Evolutionary conservation across 2,888 invertebrate genomes (phyloP).

Genomic region (Drosophila greeni): DNA sequence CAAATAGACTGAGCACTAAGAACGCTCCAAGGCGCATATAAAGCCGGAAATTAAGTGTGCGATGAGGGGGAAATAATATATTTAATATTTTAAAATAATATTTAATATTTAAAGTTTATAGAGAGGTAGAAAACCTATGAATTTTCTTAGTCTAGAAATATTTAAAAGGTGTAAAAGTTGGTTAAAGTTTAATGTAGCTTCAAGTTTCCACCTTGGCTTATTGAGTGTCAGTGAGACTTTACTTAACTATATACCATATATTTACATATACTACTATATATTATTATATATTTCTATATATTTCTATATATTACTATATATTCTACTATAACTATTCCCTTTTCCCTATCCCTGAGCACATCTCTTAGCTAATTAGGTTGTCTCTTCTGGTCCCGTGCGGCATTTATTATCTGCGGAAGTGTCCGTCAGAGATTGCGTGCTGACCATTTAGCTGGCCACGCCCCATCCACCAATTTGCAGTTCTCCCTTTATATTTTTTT

Average conservation of each 20-base stretch:
- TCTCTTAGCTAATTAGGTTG: slow-evolving; percentile 24
- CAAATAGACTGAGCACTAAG: slow-evolving; percentile 11
- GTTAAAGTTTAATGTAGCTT: too few relatives aligned
- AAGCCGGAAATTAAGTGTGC: neutral
- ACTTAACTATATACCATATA: too few relatives aligned
- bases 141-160: neutral
- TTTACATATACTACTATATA: too few relatives aligned
- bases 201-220: neutral
- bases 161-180: too few relatives aligned
- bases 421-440: slow-evolving; percentile 34
- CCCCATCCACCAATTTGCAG: slow-evolving; percentile 18
- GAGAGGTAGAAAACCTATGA: neutral
- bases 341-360: neutral
- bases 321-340: neutral
- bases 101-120: neutral
- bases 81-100: neutral
- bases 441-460: slow-evolving; percentile 33
- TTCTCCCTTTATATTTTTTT: too few relatives aligned
- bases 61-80: neutral
- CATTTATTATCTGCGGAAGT: slow-evolving; percentile 38
- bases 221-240: too few relatives aligned
- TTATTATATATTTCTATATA: too few relatives aligned
- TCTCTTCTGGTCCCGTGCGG: slow-evolving; percentile 6
- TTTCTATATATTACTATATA: too few relatives aligned
- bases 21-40: neutral